These are phyloP conservation scores for Ornithorhynchus anatinus DNA, from an alignment of 2,113 vertebrate species.

Conservation along the genomic window DNA sequence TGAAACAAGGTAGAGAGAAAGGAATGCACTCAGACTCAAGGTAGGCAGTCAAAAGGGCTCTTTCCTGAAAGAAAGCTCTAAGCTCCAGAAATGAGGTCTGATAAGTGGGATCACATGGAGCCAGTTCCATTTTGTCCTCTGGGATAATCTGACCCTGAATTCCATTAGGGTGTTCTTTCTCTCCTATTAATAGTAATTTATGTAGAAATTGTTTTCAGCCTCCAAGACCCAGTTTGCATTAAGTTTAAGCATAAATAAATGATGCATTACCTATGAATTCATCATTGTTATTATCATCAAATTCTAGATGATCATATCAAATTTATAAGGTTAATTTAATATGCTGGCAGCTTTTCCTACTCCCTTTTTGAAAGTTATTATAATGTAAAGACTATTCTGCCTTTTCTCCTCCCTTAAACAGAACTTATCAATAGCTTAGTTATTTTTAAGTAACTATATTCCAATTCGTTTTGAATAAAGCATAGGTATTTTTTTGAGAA, in stretches of 20 bases:
- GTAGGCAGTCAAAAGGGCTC: not conserved
- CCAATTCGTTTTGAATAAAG: not conserved
- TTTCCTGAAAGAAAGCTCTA: not conserved
- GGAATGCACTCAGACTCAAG: not conserved
- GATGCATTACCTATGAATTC: not conserved
- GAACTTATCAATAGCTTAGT: not conserved
- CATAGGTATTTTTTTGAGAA: not conserved
- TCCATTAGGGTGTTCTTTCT: not conserved
- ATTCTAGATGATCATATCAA: not conserved
- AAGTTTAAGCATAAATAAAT: conserved; percentile 1
- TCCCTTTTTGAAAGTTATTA: not conserved
- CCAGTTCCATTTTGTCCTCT: too few relatives aligned
- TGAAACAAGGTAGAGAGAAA: too few relatives aligned
- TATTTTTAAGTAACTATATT: not conserved
- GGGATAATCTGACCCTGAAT: not conserved
- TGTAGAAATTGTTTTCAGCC: not conserved
- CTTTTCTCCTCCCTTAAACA: not conserved
- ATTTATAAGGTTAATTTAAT: conserved; percentile 23
- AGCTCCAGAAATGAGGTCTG: too few relatives aligned
- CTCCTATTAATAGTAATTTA: not conserved
- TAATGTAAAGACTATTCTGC: not conserved
- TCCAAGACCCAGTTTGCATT: not conserved
- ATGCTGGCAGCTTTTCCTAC: not conserved
- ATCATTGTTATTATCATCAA: not conserved
- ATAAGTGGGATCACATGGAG: too few relatives aligned